phyloP scores from a whole-genome alignment of 2,888 invertebrate species.

The Clanis bilineata region DNA sequence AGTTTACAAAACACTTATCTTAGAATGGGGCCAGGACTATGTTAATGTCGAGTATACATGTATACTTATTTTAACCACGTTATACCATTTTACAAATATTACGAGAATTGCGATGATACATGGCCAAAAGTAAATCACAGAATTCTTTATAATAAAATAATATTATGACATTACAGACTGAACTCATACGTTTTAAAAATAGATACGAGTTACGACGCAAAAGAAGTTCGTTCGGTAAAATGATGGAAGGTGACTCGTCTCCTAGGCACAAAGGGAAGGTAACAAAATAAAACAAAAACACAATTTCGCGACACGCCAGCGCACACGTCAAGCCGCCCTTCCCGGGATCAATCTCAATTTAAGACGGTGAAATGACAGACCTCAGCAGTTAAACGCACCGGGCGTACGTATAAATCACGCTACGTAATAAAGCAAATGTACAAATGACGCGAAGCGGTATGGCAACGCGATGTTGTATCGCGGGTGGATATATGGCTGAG shows the following conservation, averaged over 20 bases:
- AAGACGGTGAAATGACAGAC: slow-evolving; percentile 78
- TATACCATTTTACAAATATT: no score
- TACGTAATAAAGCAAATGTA: slow-evolving; percentile 75
- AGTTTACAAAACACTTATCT: no score
- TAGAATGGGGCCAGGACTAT: no score
- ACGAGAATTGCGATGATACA: no score
- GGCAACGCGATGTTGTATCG: slow-evolving; percentile 37
- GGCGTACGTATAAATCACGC: slow-evolving; percentile 76
- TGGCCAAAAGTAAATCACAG: no score
- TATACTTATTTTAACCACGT: no score
- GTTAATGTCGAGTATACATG: no score
- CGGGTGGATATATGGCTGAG: slow-evolving; percentile 34
- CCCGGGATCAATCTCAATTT: slow-evolving; percentile 80
- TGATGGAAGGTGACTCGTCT: slow-evolving; percentile 9
- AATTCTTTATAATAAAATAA: no score
- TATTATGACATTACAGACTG: no score
- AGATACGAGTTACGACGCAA: neutral
- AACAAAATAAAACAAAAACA: slow-evolving; percentile 59
- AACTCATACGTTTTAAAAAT: slow-evolving; percentile 8
- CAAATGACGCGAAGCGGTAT: slow-evolving; percentile 64
- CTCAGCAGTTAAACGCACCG: slow-evolving; percentile 79
- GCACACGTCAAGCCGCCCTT: slow-evolving; percentile 58
- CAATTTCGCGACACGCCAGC: slow-evolving; percentile 55
- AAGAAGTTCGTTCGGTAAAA: slow-evolving; percentile 28
- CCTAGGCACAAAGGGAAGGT: slow-evolving; percentile 28